These are phyloP conservation scores for Colossoma macropomum DNA, from an alignment of 2,113 vertebrate species.

Conservation along the genomic window DNA sequence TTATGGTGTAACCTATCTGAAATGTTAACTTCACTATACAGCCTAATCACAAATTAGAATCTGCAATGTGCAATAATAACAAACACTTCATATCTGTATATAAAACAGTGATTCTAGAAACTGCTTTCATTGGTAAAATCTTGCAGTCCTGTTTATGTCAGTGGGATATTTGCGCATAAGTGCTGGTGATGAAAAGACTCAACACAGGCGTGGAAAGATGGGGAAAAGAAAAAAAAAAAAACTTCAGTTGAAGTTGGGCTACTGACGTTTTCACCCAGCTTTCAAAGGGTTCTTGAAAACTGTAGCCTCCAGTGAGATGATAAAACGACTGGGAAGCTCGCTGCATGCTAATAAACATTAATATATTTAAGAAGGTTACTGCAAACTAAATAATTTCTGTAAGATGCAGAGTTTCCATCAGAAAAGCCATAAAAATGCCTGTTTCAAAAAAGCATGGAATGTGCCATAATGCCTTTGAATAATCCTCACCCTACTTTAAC, in stretches of 20 bases:
- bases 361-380: constrained; percentile 24
- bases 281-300: constrained; percentile 54
- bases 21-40: too few relatives aligned
- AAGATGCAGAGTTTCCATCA: not conserved
- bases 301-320: constrained; percentile 32
- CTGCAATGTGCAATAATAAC: too few relatives aligned
- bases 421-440: not conserved
- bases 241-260: constrained; percentile 36
- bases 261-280: constrained; percentile 26
- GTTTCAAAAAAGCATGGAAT: not conserved
- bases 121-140: not conserved
- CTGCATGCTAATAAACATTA: constrained; percentile 48
- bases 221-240: not conserved
- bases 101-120: not conserved
- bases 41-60: too few relatives aligned
- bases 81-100: not conserved
- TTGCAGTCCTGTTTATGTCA: constrained; percentile 7
- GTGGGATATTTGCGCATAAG: constrained; percentile 24
- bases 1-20: too few relatives aligned
- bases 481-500: too few relatives aligned
- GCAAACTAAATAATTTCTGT: constrained; percentile 32
- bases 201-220: not conserved
- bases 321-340: constrained; percentile 13
- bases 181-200: constrained; percentile 42
- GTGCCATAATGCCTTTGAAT: not conserved